Conservation (phyloP, 2,797 vertebrate species). For the Hozukius guyotensis region DNA sequence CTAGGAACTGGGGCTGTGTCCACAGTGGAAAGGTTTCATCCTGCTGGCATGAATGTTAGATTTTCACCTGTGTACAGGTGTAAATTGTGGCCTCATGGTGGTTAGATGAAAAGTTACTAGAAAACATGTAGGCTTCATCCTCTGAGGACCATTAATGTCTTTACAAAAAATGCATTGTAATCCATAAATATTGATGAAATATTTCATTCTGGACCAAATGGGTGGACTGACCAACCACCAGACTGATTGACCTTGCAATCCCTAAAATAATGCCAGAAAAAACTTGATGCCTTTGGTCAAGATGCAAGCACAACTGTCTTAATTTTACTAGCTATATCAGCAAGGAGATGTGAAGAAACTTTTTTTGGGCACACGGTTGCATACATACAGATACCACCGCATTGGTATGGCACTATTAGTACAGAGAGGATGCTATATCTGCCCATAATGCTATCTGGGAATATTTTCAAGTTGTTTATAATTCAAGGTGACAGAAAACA, state of each 20-base stretch:
- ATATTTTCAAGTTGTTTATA: background rate
- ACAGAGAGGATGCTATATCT: background rate
- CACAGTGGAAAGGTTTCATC: background rate
- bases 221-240: background rate
- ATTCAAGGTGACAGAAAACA: background rate
- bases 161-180: background rate
- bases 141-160: background rate
- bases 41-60: background rate
- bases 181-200: background rate
- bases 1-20: background rate
- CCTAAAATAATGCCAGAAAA: background rate
- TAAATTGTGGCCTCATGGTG: background rate
- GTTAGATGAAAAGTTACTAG: background rate
- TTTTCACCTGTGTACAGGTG: background rate
- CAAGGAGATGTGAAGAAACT: background rate
- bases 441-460: background rate
- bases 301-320: background rate
- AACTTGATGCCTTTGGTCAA: background rate
- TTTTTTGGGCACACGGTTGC: background rate
- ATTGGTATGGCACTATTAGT: background rate
- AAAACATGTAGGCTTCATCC: background rate
- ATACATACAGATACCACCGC: background rate
- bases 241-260: background rate
- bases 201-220: background rate
- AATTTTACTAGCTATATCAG: background rate